A percentile compares a stretch with the other conserved stretches of the same genome.
phyloP scores from a whole-genome alignment of 2,113 vertebrate species.

The Trichechus manatus region DNA sequence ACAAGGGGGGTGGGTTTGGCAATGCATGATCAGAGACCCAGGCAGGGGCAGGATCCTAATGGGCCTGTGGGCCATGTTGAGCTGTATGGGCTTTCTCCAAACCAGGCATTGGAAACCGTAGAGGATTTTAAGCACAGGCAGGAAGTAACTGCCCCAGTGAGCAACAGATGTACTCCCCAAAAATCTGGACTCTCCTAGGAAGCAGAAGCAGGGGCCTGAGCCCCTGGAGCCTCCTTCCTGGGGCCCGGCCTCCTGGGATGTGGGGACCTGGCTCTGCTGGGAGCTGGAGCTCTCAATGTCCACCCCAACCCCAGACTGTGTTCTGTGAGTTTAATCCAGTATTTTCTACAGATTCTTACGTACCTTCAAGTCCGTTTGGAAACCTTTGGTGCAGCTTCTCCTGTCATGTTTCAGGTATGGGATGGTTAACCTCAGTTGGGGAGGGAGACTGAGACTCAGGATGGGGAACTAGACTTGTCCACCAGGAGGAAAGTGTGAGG shows the following conservation, averaged over 20 bases:
- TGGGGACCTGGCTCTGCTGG: not conserved
- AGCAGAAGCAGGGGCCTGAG: not conserved
- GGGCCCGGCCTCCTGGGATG: not conserved
- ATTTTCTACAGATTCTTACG: not conserved
- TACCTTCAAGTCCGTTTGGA: not conserved
- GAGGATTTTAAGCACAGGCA: not conserved
- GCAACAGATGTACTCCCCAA: not conserved
- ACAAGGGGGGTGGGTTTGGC: not conserved
- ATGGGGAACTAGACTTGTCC: not conserved
- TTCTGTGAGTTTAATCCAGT: not conserved
- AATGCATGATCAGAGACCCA: not conserved
- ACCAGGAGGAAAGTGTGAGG: not conserved
- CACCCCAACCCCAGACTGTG: fast-evolving
- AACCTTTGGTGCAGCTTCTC: not conserved
- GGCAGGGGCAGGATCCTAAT: too few species aligned
- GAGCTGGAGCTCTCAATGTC: too few species aligned
- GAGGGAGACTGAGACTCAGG: not conserved
- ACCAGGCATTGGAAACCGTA: not conserved
- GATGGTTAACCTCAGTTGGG: not conserved
- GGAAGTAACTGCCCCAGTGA: not conserved
- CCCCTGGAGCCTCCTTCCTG: not conserved
- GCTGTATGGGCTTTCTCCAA: not conserved
- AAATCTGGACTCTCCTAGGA: not conserved
- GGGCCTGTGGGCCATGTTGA: not conserved
- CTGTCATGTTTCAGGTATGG: fast-evolving